Conservation (phyloP, 2,113 vertebrate species). For the Lophochroa leadbeateri region DNA sequence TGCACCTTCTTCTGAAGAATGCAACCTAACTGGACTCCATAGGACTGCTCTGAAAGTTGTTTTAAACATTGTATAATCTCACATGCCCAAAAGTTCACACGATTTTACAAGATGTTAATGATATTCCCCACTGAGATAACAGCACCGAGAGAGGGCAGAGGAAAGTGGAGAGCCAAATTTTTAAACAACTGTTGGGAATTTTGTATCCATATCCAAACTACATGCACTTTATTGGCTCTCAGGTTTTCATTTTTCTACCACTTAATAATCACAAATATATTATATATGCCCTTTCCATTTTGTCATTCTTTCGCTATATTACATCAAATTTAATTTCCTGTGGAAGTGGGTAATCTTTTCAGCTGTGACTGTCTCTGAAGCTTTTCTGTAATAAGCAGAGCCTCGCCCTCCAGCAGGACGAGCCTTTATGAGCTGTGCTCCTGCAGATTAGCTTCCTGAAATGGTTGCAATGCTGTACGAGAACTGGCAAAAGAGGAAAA, state of each 20-base stretch:
- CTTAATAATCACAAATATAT: neutral
- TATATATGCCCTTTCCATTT: constrained; percentile 19
- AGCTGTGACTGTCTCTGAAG: constrained; percentile 35
- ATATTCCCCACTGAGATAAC: neutral
- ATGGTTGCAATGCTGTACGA: constrained; percentile 2
- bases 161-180: neutral
- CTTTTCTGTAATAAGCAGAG: constrained; percentile 48
- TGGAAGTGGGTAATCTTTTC: constrained; percentile 40
- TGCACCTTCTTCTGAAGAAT: neutral
- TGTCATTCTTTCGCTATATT: constrained; percentile 34
- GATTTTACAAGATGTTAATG: neutral
- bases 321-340: constrained; percentile 63
- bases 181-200: neutral
- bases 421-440: constrained; percentile 34
- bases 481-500: neutral
- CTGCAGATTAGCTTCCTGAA: constrained; percentile 45
- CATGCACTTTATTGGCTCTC: neutral
- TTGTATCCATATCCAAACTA: constrained; percentile 5
- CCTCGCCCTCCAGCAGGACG: neutral
- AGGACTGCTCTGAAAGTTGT: neutral
- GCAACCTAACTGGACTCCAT: neutral
- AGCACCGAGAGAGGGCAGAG: neutral
- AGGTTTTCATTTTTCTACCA: constrained; percentile 32
- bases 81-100: neutral
- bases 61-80: neutral